A percentile compares a stretch with the other conserved stretches of the same genome.
phyloP scores from a whole-genome alignment of 35 echinoderm and acorn worm species.

The Lytechinus pictus region DNA sequence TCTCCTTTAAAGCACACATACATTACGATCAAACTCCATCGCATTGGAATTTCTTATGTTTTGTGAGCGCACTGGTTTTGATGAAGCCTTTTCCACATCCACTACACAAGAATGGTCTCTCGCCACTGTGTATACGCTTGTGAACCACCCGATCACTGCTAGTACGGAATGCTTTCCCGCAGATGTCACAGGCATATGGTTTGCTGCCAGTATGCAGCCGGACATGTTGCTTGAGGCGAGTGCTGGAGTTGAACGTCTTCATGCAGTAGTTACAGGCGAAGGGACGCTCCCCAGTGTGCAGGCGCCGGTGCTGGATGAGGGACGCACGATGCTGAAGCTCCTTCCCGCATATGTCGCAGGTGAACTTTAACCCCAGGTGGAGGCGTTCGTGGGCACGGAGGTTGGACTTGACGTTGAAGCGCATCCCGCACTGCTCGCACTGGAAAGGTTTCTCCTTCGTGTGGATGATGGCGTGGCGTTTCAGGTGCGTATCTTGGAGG shows the following conservation, averaged over 20 bases:
- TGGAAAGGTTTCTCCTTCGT: slow-evolving; percentile 64
- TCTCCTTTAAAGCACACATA: too few species aligned
- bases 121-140: slow-evolving; percentile 26
- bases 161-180: slow-evolving; percentile 48
- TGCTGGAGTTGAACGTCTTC: slow-evolving; percentile 54
- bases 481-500: slow-evolving; percentile 29
- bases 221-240: slow-evolving; percentile 61
- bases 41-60: background rate
- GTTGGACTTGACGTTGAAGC: slow-evolving; percentile 61
- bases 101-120: slow-evolving; percentile 35
- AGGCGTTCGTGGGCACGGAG: slow-evolving; percentile 43
- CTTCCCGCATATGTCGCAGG: background rate
- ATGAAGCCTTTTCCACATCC: slow-evolving; percentile 34
- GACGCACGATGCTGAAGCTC: background rate
- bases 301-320: slow-evolving; percentile 48
- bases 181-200: slow-evolving; percentile 64
- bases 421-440: slow-evolving; percentile 60
- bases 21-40: background rate
- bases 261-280: slow-evolving; percentile 68
- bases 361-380: slow-evolving; percentile 34
- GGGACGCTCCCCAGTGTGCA: slow-evolving; percentile 76
- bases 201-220: slow-evolving; percentile 66
- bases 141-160: slow-evolving; percentile 4
- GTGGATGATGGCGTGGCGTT: slow-evolving; percentile 61
- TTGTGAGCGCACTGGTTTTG: background rate